Evolutionary conservation across 2,797 vertebrate species (phyloP).

Genomic region (Malacoraja senta): DNA sequence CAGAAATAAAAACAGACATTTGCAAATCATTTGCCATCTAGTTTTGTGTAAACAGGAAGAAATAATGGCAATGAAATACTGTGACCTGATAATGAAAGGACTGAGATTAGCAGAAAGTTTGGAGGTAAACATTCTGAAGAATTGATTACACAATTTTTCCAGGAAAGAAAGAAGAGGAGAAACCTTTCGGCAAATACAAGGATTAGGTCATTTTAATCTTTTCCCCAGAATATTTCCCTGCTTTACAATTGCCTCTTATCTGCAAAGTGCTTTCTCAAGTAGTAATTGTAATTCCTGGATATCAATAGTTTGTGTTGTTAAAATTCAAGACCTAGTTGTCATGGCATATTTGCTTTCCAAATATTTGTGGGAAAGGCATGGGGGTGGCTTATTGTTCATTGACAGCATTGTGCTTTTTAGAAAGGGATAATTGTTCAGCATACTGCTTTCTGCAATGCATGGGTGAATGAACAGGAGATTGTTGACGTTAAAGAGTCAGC

Average conservation of each 20-base stretch:
- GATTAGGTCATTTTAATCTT: neutral
- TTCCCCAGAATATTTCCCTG: neutral
- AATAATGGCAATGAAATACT: neutral
- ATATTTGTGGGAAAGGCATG: constrained; percentile 7
- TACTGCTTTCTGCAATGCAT: neutral
- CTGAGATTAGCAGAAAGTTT: neutral
- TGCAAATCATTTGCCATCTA: neutral
- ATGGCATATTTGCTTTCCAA: neutral
- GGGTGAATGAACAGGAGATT: neutral
- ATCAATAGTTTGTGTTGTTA: neutral
- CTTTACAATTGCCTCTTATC: neutral
- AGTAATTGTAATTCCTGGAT: neutral
- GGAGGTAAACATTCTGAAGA: neutral
- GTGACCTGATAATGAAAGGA: neutral
- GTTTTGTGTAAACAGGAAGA: neutral
- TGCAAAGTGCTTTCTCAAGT: neutral
- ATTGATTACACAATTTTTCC: neutral
- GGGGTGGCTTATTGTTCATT: neutral
- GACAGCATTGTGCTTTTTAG: neutral
- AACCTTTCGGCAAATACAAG: neutral
- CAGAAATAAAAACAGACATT: neutral
- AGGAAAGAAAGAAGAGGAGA: neutral
- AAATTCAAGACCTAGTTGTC: neutral
- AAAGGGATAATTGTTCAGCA: neutral
- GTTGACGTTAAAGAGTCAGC: neutral